Evolutionary conservation across 2,888 invertebrate species (phyloP), one percentile per base, ranked within the genome.

Genomic region (Adineta ricciae): DNA sequence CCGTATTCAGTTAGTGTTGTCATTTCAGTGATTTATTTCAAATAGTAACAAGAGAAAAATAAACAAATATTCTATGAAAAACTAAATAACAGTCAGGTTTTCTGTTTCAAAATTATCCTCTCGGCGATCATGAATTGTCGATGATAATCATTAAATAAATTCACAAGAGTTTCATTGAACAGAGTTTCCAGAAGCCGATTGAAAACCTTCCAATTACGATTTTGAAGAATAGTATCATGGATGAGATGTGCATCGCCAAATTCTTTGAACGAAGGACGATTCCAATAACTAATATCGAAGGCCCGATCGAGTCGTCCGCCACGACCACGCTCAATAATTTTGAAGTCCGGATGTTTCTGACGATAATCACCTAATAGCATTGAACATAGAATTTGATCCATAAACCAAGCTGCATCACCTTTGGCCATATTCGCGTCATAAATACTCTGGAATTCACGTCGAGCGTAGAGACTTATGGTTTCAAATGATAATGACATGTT

Each of bases 361-460:
- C 78, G 24, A 41, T 78, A 78, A n/a, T 78, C 78, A 11, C 24
- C 14, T 78, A 78, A 21, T n/a, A 78, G 41, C 78, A 78, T 78
- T 5, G 38, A 41, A 78, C 38, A 38, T 41, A 78, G 11, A 32
- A 78, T 24, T 41, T 78, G 78, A 78, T 78, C 78, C 78, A 78
- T 78, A 41, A 41, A 78, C 78, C 78, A 78, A 24, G 78, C 38
- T 78, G 78, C 24, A 41, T 78, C 78, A 41, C 78, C 78, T 78
- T 78, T 78, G 1, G 2, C 36, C 78, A 78, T 78, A 24, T 5
- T 7, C 9, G 7, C 2, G 24, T 78, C 41, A n/a, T 41, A 78
- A 21, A 41, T 3, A 0, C 24, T 2, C n/a, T n/a, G 7, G 38
- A 78, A 78, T 41, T 78, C 78, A 41, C 41, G 78, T 38, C 41